A percentile compares a stretch with the other conserved stretches of the same genome.
Evolutionary conservation across 2,888 invertebrate species (phyloP).

Genomic region (Cyclophora albipunctata): DNA sequence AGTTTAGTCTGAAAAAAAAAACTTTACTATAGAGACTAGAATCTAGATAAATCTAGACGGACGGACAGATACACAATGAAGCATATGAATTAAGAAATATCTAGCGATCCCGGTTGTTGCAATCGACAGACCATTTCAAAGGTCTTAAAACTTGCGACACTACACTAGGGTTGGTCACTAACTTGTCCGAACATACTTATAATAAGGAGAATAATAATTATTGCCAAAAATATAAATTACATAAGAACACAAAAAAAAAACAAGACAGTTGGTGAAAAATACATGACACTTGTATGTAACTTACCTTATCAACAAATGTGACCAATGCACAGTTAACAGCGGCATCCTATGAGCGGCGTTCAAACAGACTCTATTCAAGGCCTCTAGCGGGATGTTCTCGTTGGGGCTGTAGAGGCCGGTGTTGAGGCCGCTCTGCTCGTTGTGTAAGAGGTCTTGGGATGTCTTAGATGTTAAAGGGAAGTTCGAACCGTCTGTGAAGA

Average conservation of each 20-base stretch:
- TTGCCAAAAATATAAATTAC: no score
- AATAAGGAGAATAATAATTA: no score
- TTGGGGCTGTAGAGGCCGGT: conserved; percentile 66
- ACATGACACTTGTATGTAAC: not conserved
- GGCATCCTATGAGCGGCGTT: conserved; percentile 80
- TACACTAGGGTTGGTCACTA: no score
- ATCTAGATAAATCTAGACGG: no score
- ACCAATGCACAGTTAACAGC: conserved; percentile 84
- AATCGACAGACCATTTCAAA: no score
- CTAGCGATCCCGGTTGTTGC: no score
- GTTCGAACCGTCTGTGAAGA: conserved; percentile 57
- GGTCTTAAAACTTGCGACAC: no score
- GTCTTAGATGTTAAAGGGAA: conserved; percentile 67
- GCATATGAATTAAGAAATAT: no score
- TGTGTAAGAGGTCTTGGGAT: conserved; percentile 61
- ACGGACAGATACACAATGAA: no score
- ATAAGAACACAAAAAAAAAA: no score
- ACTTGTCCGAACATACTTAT: no score
- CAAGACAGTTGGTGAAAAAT: no score
- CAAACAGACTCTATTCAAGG: conserved; percentile 75
- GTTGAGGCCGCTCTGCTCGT: conserved; percentile 66
- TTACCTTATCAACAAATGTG: conserved; percentile 79
- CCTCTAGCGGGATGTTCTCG: conserved; percentile 70
- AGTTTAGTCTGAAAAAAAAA: conserved; percentile 74
- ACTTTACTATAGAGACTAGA: not conserved